Conservation (phyloP, 2,888 invertebrate species). For the Halocaridina rubra region DNA sequence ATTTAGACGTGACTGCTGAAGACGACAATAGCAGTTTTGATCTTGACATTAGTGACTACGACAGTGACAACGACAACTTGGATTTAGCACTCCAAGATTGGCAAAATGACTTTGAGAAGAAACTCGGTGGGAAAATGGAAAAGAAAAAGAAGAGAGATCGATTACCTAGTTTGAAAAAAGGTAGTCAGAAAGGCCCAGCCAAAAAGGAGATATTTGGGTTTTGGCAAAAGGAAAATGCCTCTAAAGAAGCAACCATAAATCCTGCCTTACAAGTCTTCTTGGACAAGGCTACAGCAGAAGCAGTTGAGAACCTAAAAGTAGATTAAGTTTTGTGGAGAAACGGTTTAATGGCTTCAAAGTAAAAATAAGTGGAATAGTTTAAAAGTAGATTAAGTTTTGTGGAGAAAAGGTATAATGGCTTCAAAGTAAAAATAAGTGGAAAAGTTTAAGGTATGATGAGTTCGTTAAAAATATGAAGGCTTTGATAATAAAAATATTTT, state of each 20-base stretch:
- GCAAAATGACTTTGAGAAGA: slow-evolving; percentile 35
- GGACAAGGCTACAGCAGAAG: slow-evolving; percentile 9
- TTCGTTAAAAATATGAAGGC: too few species aligned
- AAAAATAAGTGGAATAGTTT: background rate
- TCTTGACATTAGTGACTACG: slow-evolving; percentile 50
- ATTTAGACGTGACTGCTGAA: background rate
- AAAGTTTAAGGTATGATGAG: too few species aligned
- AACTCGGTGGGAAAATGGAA: background rate
- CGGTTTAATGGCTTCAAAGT: background rate
- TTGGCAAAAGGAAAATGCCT: background rate
- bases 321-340: background rate
- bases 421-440: background rate
- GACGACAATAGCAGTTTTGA: slow-evolving; percentile 36
- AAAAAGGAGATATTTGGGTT: background rate
- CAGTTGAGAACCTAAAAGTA: background rate
- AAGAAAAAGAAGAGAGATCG: background rate
- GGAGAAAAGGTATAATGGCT: background rate
- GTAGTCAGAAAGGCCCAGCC: too few species aligned
- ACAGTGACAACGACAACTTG: slow-evolving; percentile 51
- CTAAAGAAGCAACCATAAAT: background rate
- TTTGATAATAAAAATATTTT: too few species aligned
- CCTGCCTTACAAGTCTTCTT: slow-evolving; percentile 26
- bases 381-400: too few species aligned
- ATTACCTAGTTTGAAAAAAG: background rate
- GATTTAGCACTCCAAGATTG: slow-evolving; percentile 40